Conservation (phyloP, 2,113 vertebrate species). For the Psilopogon haemacephalus region DNA sequence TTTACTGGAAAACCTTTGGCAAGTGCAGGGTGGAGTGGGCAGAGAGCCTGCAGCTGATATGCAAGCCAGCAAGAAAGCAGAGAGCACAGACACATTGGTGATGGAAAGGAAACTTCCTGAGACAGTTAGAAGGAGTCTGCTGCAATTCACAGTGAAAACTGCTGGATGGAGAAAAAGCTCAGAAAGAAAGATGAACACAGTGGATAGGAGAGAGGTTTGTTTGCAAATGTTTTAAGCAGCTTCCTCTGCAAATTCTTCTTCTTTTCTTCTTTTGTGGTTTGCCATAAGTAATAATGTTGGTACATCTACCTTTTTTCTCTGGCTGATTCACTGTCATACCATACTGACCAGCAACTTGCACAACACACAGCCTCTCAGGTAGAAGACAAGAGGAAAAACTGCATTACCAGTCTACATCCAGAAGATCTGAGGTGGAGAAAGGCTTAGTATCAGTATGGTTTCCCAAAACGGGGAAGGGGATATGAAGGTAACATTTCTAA, state of each 20-base stretch:
- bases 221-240: neutral
- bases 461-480: slow-evolving; percentile 24
- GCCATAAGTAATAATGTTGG: neutral
- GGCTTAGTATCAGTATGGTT: neutral
- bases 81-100: neutral
- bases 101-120: slow-evolving; percentile 24
- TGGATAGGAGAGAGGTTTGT: neutral
- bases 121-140: neutral
- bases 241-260: neutral
- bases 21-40: neutral
- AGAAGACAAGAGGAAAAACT: neutral
- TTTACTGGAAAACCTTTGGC: slow-evolving; percentile 18
- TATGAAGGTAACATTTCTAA: slow-evolving; percentile 51
- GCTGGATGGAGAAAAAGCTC: slow-evolving; percentile 23
- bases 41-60: slow-evolving; percentile 27
- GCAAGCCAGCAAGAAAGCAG: neutral
- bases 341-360: neutral
- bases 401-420: neutral
- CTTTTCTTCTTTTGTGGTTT: neutral
- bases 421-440: slow-evolving; percentile 16
- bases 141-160: neutral
- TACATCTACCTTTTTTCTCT: neutral
- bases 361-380: neutral
- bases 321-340: slow-evolving; percentile 32
- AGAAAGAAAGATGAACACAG: neutral